Conservation (phyloP, 1,140 invertebrate genomes). For the Apolygus lucorum region DNA sequence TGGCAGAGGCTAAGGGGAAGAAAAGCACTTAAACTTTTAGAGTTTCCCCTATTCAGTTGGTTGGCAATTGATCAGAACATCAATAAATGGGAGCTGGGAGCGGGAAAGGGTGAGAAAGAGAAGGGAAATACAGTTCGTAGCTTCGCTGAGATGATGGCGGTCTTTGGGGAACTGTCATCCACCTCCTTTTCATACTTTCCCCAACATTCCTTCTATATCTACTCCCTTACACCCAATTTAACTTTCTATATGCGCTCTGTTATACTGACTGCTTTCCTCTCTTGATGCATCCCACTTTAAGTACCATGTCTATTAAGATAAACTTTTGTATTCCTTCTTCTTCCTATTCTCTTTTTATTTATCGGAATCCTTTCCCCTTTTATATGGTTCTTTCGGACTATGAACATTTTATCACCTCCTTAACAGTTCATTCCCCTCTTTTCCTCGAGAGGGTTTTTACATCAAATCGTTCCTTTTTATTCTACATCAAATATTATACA, state of each 20-base stretch:
- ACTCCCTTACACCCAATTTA: conserved; percentile 17
- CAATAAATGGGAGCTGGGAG: conserved; percentile 8
- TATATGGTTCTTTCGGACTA: too few relatives aligned
- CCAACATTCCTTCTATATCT: conserved; percentile 1
- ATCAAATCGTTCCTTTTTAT: too few relatives aligned
- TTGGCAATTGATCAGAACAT: conserved; percentile 20
- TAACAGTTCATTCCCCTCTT: too few relatives aligned
- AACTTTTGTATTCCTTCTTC: not conserved
- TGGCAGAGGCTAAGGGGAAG: not conserved
- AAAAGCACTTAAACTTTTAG: conserved; percentile 20
- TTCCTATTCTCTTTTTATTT: not conserved
- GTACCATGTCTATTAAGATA: not conserved
- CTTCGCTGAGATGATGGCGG: not conserved
- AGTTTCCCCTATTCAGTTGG: conserved; percentile 17
- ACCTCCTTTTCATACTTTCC: not conserved
- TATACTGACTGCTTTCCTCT: not conserved
- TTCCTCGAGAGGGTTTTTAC: too few relatives aligned
- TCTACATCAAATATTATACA: too few relatives aligned
- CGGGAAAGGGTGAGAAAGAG: not conserved
- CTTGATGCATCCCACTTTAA: not conserved
- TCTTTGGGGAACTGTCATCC: conserved; percentile 8
- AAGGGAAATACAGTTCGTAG: not conserved
- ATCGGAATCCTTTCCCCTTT: not conserved
- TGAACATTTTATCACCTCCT: too few relatives aligned
- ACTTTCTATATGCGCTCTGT: conserved; percentile 10